Evolutionary conservation across 2,888 invertebrate species (phyloP), one percentile per base, ranked within the genome.

Genomic region (Melipona beecheii): DNA sequence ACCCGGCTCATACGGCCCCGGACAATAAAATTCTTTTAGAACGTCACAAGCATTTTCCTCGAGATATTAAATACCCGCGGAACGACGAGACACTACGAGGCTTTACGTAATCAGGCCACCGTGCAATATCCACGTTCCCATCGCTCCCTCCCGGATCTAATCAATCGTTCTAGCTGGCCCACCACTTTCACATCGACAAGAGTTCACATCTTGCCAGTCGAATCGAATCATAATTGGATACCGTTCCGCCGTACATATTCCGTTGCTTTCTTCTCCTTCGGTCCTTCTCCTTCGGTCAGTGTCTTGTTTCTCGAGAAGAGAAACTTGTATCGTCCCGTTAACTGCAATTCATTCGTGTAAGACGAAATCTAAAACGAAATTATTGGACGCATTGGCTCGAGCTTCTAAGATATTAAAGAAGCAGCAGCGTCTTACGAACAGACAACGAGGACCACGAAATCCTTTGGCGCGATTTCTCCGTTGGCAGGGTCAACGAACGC

Each of bases 401-500:
- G 15, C 6, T 5, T 58, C 43, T n/a, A 11, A 43, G 43, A 11
- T 43, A 43, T 58, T 58, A 15, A 58, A 58, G 15, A 24, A 5
- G n/a, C n/a, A 5, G n/a, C n/a, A 15, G n/a, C 15, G 2, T n/a
- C 56, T 58, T n/a, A 5, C 17, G 58, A 24, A 36, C 27, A 60
- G 50, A 65, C 9, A 9, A 43, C 50, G 69, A 64, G 72, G 58
- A 78, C 84, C 76, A 19, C 27, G 24, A 58, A 62, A 73, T 81
- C 80, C 50, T 84, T 65, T 17, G 66, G 43, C 31, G 60, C 60
- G 64, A 24, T 68, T 80, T 70, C 70, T 56, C 60, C 68, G 31
- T 43, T 43, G 69, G 52, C 66, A 54, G 64, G 90, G 84, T 89
- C 87, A 87, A 89, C 75, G 90, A 90, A 89, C 89, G 19, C 72